A percentile compares a stretch with the other conserved stretches of the same genome.
Evolutionary conservation across 2,113 vertebrate species (phyloP).

Genomic region (Halichoeres trimaculatus): DNA sequence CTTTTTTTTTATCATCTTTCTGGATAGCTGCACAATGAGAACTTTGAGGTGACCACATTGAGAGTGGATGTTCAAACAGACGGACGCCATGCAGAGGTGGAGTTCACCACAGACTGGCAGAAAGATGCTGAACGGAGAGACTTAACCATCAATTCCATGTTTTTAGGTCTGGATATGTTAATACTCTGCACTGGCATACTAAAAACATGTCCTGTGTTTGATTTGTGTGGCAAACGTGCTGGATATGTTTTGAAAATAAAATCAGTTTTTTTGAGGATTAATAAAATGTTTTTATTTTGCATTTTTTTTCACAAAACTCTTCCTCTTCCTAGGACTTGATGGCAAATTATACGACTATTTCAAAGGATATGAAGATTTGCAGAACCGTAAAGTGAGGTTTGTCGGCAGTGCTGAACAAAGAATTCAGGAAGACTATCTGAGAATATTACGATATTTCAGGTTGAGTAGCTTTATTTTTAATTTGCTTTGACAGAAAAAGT

Average conservation of each 20-base stretch:
- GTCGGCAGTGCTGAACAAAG: slow-evolving; percentile 92
- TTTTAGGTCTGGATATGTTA: slow-evolving; percentile 85
- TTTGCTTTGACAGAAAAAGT: not conserved
- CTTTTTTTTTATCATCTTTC: too few relatives aligned
- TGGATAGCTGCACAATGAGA: slow-evolving; percentile 91
- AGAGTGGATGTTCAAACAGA: slow-evolving; percentile 92
- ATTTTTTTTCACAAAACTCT: not conserved
- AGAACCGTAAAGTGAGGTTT: slow-evolving; percentile 90
- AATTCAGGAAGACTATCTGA: slow-evolving; percentile 95
- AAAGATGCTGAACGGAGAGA: slow-evolving; percentile 94
- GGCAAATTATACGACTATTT: slow-evolving; percentile 96
- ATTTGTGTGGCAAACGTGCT: not conserved
- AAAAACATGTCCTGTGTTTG: not conserved
- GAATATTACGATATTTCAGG: slow-evolving; percentile 97
- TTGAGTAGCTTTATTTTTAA: slow-evolving; percentile 49
- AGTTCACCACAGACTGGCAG: slow-evolving; percentile 97
- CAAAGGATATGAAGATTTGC: slow-evolving; percentile 92
- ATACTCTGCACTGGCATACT: not conserved
- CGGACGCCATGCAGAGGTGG: slow-evolving; percentile 93
- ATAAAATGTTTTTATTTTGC: not conserved
- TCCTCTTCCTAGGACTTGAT: slow-evolving; percentile 87
- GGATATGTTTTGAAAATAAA: not conserved
- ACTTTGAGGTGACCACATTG: slow-evolving; percentile 96
- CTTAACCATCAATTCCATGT: slow-evolving; percentile 98
- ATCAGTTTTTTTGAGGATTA: not conserved